Base-by-base conservation (phyloP, 1,140 invertebrate species). In the Trachymyrmex cornetzi region DNA sequence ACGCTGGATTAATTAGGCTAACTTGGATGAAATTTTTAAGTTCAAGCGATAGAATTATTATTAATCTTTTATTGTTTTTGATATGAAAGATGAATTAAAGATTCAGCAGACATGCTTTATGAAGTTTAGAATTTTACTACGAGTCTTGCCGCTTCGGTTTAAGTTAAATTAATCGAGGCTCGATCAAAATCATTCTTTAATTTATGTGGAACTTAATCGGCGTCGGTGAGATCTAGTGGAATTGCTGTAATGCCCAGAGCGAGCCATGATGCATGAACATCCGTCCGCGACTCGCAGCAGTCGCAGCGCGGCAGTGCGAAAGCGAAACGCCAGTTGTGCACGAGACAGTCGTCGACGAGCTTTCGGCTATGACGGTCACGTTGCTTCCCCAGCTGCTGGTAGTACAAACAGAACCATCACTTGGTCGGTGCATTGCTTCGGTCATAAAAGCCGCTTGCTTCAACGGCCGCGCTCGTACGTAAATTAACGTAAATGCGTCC, bases 291-390 rank as follows among this genome's bases (percentile, higher is more conserved):
- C 12, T 38, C 53, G 6, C 7, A 12, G 30, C 7, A n/a, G 6
- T 38, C 53, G 6, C 7, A 12, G 30, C 7, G 19, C 22, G 55
- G 22, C 22, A 16, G 55, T 34, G 30, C 30, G 34, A 72, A 30
- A 72, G 24, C 44, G 69, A 5, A 22, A 53, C 69, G 24, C 34
- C 16, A 22, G 14, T n/a, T 27, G 38, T n/a, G 9, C 16, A 4
- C 16, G 48, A 12, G 34, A 71, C 79, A 71, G 79, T 81, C 30
- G 22, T 71, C 22, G 34, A 34, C 22, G 50, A 57, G 50, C 66
- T 71, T 57, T 59, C 79, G 50, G 50, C 22, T 48, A 50, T 71
- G 50, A 57, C 22, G 22, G 50, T 57, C 16, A 19, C 66, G 24
- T n/a, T 50, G 48, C 12, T 67, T n/a, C 16, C 61, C 0, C 22